Base-by-base conservation (phyloP, 2,888 invertebrate species). In the Silvanus unidentatus region DNA sequence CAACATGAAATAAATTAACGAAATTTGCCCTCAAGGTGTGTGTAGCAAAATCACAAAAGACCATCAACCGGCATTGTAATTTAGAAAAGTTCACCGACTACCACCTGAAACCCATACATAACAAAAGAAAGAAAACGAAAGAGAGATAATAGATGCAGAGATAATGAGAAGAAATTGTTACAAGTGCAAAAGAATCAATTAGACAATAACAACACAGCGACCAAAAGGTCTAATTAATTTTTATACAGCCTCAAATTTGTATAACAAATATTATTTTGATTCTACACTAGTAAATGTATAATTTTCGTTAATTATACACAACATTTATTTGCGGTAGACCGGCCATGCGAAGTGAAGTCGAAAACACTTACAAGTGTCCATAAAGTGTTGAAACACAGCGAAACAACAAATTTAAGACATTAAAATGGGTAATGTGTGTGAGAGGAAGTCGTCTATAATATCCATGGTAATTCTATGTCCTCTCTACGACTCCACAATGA, bases 51-150 rank as follows among this genome's bases (percentile, higher is more conserved):
- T 62, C 62, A 59, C 59, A 54, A 59, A 60, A 57, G 58, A 49
- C 57, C 59, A 62, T 62, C 62, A 22, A 56, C 62, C 62, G 62
- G 56, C 62, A 53, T 54, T 53, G 58, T 57, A 62, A 62, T 61
- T 60, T 60, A 60, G 58, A 56, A 60, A 60, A 59, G 57, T 49
- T 54, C 52, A 50, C 49, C n/a, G 52, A 49, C 58, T 48, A 47
- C 52, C 49, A 49, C 50, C 22, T 5, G 3, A 22, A 5, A 22
- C 22, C 3, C 4, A 22, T 22, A 22, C 3, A 22, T 22, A 5
- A 22, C 22, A 22, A 22, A 5, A 22, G 8, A 22, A 22, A 22
- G 3, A 8, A 3, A 22, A 22, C 22, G n/a, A n/a, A n/a, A n/a
- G n/a, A n/a, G n/a, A n/a, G n/a, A n/a, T n/a, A n/a, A n/a, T n/a